Percentiles rank a stretch among this genome's conserved stretches.
Evolutionary conservation across 2,797 vertebrate species (phyloP).

Genomic region (Poecilia picta): DNA sequence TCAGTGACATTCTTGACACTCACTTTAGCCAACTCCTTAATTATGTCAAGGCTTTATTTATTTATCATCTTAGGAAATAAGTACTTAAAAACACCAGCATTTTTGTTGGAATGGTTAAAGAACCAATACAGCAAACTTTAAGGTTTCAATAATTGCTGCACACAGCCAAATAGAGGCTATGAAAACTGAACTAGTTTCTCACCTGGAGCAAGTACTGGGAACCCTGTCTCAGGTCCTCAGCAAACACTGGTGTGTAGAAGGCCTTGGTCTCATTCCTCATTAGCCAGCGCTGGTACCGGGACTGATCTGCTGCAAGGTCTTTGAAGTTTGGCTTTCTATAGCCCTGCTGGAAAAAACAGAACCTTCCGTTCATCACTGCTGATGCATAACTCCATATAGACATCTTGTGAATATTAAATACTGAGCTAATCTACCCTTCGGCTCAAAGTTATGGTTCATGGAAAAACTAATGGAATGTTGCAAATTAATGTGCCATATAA

Average conservation of each 20-base stretch:
- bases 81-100: not conserved
- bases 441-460: not conserved
- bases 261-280: conserved; percentile 95
- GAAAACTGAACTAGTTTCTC: conserved; percentile 13
- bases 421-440: not conserved
- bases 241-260: conserved; percentile 94
- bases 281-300: conserved; percentile 94
- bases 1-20: too few species aligned
- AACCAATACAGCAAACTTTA: not conserved
- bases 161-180: too few species aligned
- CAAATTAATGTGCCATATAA: not conserved
- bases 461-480: not conserved
- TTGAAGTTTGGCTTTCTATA: conserved; percentile 94
- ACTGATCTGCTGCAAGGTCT: conserved; percentile 89
- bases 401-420: not conserved
- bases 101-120: not conserved
- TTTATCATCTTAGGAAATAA: too few species aligned
- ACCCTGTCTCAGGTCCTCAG: conserved; percentile 93
- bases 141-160: not conserved
- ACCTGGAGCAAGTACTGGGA: conserved; percentile 96
- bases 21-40: too few species aligned
- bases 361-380: not conserved
- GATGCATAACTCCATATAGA: not conserved
- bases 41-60: too few species aligned
- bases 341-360: conserved; percentile 74